Evolutionary conservation across 1,140 invertebrate species (phyloP).

Genomic region (Drosophila punjabiensis): DNA sequence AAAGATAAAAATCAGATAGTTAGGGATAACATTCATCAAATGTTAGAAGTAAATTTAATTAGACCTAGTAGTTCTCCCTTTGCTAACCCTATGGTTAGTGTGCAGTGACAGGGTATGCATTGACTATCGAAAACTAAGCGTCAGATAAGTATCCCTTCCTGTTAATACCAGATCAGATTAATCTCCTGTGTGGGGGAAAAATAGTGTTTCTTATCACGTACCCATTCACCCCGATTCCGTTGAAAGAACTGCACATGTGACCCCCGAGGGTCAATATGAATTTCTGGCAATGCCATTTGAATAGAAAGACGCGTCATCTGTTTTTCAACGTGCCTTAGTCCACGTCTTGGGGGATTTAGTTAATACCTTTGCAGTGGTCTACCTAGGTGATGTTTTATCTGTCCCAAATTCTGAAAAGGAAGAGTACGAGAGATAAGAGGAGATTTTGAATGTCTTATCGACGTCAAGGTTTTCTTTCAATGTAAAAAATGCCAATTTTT

Average conservation of each 20-base stretch:
- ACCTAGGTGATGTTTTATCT: not conserved
- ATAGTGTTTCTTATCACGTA: not conserved
- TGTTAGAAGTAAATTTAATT: slow-evolving; percentile 5
- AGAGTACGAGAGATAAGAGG: not conserved
- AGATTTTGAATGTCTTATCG: not conserved
- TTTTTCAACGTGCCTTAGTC: not conserved
- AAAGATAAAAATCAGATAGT: not conserved
- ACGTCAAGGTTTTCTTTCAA: not conserved
- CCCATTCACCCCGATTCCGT: not conserved
- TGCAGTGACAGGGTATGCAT: slow-evolving; percentile 10
- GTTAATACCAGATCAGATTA: not conserved
- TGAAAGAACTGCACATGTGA: not conserved
- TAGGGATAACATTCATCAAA: slow-evolving; percentile 5
- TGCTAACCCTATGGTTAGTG: too few relatives aligned
- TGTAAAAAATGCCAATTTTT: slow-evolving; percentile 1
- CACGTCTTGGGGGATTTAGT: not conserved
- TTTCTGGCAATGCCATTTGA: not conserved
- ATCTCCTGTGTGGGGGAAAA: not conserved
- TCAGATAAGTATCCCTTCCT: not conserved
- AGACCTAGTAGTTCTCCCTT: not conserved
- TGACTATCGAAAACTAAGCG: slow-evolving; percentile 3
- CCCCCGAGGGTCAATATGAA: not conserved
- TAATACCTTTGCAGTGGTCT: not conserved
- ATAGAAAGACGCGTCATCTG: not conserved
- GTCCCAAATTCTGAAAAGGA: not conserved